Conservation (phyloP, 1,140 invertebrate genomes). For the Musca domestica region DNA sequence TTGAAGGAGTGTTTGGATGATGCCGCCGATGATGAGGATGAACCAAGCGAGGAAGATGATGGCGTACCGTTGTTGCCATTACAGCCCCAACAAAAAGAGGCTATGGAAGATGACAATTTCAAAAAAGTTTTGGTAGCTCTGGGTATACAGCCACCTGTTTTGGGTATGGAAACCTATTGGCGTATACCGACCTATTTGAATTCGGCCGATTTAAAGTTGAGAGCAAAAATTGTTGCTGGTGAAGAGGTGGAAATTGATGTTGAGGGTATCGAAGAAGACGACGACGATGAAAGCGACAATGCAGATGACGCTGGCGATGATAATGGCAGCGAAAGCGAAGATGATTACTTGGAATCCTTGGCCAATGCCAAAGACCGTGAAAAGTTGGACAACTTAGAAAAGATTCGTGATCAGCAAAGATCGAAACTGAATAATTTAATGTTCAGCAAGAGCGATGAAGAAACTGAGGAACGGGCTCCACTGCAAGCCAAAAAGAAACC, state of each 20-base stretch:
- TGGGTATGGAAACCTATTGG: conserved; percentile 62
- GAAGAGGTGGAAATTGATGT: conserved; percentile 55
- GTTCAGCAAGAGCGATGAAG: conserved; percentile 51
- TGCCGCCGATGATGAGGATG: conserved; percentile 61
- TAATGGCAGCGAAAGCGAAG: conserved; percentile 31
- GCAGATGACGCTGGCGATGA: neutral
- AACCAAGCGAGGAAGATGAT: conserved; percentile 55
- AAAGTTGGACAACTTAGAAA: conserved; percentile 37
- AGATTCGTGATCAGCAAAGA: conserved; percentile 38
- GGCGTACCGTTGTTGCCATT: conserved; percentile 63
- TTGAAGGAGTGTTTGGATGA: conserved; percentile 62
- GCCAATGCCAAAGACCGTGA: conserved; percentile 31
- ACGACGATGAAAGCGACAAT: conserved; percentile 25
- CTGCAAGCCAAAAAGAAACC: conserved; percentile 30
- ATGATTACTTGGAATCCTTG: conserved; percentile 43
- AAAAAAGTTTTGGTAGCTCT: conserved; percentile 59
- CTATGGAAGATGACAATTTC: conserved; percentile 62
- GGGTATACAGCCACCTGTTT: conserved; percentile 59
- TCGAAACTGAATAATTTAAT: conserved; percentile 43
- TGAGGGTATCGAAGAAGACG: conserved; percentile 29
- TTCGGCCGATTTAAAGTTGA: conserved; percentile 52
- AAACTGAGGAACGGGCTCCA: conserved; percentile 34
- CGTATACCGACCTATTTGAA: conserved; percentile 59
- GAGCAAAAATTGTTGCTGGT: conserved; percentile 41
- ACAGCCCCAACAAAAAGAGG: conserved; percentile 56